A percentile compares a stretch with the other conserved stretches of the same genome.
These are phyloP conservation scores for Cacoxenus indagator DNA, from an alignment of 2,888 invertebrate genomes.

Conservation along the genomic window DNA sequence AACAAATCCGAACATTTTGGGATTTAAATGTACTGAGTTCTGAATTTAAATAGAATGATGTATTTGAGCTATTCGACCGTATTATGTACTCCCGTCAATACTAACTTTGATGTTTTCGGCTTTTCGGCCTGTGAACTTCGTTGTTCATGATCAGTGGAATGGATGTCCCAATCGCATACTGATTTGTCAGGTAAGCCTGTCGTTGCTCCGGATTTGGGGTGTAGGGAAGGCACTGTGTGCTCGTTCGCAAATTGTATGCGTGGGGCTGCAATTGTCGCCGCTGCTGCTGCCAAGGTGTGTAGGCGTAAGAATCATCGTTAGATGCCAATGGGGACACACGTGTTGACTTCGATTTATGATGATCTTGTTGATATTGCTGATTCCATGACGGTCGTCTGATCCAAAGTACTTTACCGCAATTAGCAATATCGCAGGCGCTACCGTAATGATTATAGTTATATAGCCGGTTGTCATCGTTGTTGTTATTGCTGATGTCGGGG, in stretches of 20 bases:
- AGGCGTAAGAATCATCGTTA: background rate
- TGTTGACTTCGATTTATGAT: slow-evolving; percentile 35
- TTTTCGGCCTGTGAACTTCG: slow-evolving; percentile 70
- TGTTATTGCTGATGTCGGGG: slow-evolving; percentile 31
- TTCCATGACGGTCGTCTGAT: slow-evolving; percentile 52
- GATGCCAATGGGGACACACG: slow-evolving; percentile 28
- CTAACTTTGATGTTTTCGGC: slow-evolving; percentile 77
- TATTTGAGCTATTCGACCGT: too few species aligned
- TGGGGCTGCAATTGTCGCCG: background rate
- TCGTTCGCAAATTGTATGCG: slow-evolving; percentile 53
- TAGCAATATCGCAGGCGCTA: slow-evolving; percentile 64
- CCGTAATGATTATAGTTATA: slow-evolving; percentile 30
- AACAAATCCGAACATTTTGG: too few species aligned
- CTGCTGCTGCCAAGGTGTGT: background rate
- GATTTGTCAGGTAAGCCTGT: slow-evolving; percentile 67
- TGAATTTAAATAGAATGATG: too few species aligned
- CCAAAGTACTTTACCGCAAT: slow-evolving; percentile 69
- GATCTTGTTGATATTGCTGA: slow-evolving; percentile 19
- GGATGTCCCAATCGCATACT: slow-evolving; percentile 71
- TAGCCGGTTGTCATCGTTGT: slow-evolving; percentile 9
- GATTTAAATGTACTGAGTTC: too few species aligned
- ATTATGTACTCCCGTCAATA: too few species aligned
- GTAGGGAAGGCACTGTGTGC: slow-evolving; percentile 65
- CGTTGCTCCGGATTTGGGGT: slow-evolving; percentile 65
- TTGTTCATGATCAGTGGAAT: slow-evolving; percentile 78